Evolutionary conservation across 2,888 invertebrate genomes (phyloP), one percentile per base, ranked within the genome.

Genomic region (Drosophila stalkeri): DNA sequence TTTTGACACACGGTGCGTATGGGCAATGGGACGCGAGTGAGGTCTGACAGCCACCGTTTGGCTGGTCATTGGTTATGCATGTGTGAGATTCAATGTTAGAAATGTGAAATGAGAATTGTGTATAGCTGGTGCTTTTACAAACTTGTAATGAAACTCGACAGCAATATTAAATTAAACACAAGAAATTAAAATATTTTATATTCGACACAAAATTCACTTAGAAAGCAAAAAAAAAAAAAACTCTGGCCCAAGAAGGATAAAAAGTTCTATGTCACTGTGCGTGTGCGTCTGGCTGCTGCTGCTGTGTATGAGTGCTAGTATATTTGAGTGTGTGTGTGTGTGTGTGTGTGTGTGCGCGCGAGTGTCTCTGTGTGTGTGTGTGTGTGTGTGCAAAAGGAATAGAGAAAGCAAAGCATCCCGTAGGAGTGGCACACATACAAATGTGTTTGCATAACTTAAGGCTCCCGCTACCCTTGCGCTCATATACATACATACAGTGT

Each of bases 381-480:
- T 66, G 65, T 54, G 72, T 59, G 77, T 60, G 63, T 65, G 86
- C 72, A 72, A 83, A 86, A 81, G 79, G 86, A 84, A 84, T 84
- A 84, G 83, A 86, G 83, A 84, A 83, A 84, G 86, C 81, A 83
- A 86, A 84, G 83, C 83, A 84, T 86, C 83, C 83, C 72, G 83
- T 75, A 84, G 84, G 84, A 84, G 84, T 84, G 86, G 86, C 84
- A 74, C 84, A 81, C 81, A 75, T 77, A 83, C 77, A 81, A 86
- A 81, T 86, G 81, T 84, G 84, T 86, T 84, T 84, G 84, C 84
- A 84, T 84, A 86, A 84, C 84, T 86, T 84, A 81, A 80, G 66
- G 72, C 80, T 54, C 55, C 57, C 72, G 56, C 56, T 60, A 52
- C 43, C 62, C 59, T 51, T 35, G 31, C 18, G 18, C 14, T n/a